A percentile compares a stretch with the other conserved stretches of the same genome.
phyloP scores from a whole-genome alignment of 2,797 vertebrate genomes.

The Chloroceryle amazona region DNA sequence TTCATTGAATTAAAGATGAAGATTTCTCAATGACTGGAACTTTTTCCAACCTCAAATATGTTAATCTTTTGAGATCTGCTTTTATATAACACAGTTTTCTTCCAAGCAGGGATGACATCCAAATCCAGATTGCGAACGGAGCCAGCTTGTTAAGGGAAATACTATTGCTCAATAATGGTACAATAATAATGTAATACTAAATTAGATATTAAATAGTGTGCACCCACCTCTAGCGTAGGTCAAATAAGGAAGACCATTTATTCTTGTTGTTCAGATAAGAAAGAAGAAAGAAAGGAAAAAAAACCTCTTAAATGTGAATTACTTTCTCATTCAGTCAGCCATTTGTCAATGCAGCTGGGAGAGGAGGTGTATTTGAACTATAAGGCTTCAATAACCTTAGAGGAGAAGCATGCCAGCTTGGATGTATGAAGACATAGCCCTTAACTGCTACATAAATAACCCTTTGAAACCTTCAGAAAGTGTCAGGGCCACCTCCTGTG shows the following conservation, averaged over 20 bases:
- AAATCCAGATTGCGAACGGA: background rate
- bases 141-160: background rate
- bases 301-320: background rate
- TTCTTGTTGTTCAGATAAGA: background rate
- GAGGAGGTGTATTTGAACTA: background rate
- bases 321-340: background rate
- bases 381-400: background rate
- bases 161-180: background rate
- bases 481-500: background rate
- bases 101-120: background rate
- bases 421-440: background rate
- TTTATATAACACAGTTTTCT: background rate
- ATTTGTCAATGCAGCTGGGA: background rate
- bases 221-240: too few species aligned
- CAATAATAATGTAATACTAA: background rate
- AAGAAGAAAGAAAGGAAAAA: background rate
- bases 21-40: background rate
- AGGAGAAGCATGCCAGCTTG: background rate
- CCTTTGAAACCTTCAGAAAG: background rate
- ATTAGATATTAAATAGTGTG: background rate
- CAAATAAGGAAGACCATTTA: background rate
- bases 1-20: background rate
- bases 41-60: background rate
- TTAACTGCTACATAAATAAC: background rate
- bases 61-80: background rate